Base-by-base conservation (phyloP, 2,113 vertebrate genomes). In the Alligator sinensis region DNA sequence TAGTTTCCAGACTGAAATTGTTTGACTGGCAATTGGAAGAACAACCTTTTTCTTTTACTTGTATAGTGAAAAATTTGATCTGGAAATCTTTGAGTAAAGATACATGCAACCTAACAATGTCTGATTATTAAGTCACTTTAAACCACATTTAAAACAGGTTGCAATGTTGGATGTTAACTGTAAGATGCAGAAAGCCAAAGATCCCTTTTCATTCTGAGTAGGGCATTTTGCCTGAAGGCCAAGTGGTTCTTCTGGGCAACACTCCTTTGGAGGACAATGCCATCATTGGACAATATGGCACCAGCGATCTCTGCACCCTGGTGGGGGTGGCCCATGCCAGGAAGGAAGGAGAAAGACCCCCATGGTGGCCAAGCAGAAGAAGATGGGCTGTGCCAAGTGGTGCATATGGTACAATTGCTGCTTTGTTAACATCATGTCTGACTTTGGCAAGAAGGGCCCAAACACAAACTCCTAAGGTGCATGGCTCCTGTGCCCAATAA, bases 11-110 rank as follows among this genome's bases (percentile, higher is more conserved):
- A 58, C 77, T 75, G 83, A 91, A 82, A 90, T 83, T 85, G 6
- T 88, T 62, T 81, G 82, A 68, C 11, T 74, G 77, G 76, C 74
- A 84, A 88, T 83, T 87, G 85, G 77, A 92, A 94, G 54, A 61
- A 93, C 84, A 93, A 81, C 19, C 8, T 14, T 47, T 47, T 47
- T 47, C 9, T 72, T 93, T 91, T 82, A 6, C 57, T 81, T 38
- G 6, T 76, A 68, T 63, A 47, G 55, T 77, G 25, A 85, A 22
- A 58, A 87, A 85, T 83, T 89, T 94, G 79, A 70, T 28, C 22
- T 87, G 82, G 11, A 77, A 90, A 95, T 90, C 82, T 28, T 0
- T 70, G 61, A 55, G 14, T 87, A 22, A 80, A 87, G 61, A 68
- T 38, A 92, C 62, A 84, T 60, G 5, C 30, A 57, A 7, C 82